Conservation (phyloP, 2,113 vertebrate species). For the Probosciger aterrimus region DNA sequence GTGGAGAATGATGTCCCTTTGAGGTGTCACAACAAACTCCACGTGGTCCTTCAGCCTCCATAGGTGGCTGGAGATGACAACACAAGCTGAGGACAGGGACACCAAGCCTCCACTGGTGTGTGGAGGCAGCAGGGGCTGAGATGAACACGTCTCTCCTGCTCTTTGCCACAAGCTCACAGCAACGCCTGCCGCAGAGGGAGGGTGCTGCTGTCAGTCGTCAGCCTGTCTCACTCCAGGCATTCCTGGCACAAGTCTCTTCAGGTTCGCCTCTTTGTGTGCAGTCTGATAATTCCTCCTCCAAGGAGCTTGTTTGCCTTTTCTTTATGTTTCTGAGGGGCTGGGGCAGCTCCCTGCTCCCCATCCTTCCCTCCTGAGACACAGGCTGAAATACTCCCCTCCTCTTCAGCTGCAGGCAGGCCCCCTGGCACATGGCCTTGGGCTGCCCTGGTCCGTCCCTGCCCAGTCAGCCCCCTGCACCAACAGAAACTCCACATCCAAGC, state of each 20-base stretch:
- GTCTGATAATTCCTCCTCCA: neutral
- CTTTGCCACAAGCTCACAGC: neutral
- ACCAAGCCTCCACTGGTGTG: neutral
- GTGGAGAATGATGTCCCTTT: neutral
- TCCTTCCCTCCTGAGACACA: neutral
- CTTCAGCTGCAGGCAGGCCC: neutral
- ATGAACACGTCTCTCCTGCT: neutral
- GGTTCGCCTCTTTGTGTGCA: neutral
- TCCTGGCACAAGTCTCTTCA: constrained; percentile 47
- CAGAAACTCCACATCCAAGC: neutral
- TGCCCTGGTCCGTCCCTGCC: neutral
- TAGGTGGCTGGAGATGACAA: neutral
- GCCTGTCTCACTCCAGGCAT: neutral
- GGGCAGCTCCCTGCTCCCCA: neutral
- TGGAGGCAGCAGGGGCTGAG: neutral
- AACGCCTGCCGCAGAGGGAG: neutral
- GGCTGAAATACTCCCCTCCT: neutral
- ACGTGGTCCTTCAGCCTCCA: neutral
- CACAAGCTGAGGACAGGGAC: neutral
- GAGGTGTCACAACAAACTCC: neutral
- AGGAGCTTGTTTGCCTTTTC: neutral
- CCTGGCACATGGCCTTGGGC: neutral
- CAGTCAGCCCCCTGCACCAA: neutral
- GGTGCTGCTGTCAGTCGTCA: neutral
- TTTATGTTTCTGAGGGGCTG: neutral